Evolutionary conservation across 2,797 vertebrate genomes (phyloP), one percentile per base, ranked within the genome.

Genomic region (Chrosomus eos): DNA sequence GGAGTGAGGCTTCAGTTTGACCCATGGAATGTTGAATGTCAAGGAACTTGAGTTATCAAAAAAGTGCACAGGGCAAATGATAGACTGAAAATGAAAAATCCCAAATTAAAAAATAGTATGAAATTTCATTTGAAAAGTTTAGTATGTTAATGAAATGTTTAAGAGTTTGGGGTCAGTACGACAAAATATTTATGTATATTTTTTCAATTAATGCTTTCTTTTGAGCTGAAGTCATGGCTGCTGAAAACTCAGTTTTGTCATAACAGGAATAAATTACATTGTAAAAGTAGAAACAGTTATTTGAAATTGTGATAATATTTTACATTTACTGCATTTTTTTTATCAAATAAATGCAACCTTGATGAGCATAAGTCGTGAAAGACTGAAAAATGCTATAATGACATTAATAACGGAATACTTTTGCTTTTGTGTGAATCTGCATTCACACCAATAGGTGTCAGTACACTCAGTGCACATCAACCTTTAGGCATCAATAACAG

Each of bases 31-130:
- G 23, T 38, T 19, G 19, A 19, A 74, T 28, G 73, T 84, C 55
- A 72, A 28, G 26, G 75, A 76, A 58, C 66, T 70, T 82, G 19
- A 80, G 53, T 11, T 73, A 81, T 78, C 48, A 82, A 82, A 82
- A 78, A 55, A 73, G 13, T 40, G 28, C 55, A 55, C 28, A 16
- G 31, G 31, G 51, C 19, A n/a, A n/a, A 31, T 2, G 26, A 33
- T 43, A 26, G 36, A 16, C 48, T 53, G 19, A 38, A 58, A 75
- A 36, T 2, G 0, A n/a, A n/a, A n/a, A n/a, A 23, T 13, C 21
- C 31, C 7, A 36, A 36, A 55, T 75, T 16, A 75, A 55, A 75
- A 23, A 1, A 5, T 62, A 45, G 43, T 55, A 10, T 58, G 53
- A 23, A 1, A 58, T 58, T 58, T 58, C 8, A 23, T 21, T 58